phyloP scores from a whole-genome alignment of 2,797 vertebrate species.

The Megalops cyprinoides region DNA sequence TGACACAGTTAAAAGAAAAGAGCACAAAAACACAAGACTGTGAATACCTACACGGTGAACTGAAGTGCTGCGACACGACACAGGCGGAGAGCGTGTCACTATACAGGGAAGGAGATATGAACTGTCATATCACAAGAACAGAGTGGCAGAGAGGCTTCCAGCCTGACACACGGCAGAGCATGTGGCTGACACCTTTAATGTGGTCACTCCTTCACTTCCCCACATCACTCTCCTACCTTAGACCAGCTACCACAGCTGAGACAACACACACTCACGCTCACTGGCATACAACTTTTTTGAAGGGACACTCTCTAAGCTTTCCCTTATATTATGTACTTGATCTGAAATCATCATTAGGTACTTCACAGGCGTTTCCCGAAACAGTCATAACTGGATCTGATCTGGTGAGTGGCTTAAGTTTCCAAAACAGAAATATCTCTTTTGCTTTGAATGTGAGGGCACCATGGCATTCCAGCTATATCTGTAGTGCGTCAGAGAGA shows the following conservation, averaged over 20 bases:
- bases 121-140: slow-evolving; percentile 74
- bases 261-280: slow-evolving; percentile 39
- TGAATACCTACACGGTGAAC: slow-evolving; percentile 50
- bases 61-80: slow-evolving; percentile 64
- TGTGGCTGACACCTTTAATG: slow-evolving; percentile 83
- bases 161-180: slow-evolving; percentile 77
- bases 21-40: background rate
- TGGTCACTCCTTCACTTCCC: slow-evolving; percentile 75
- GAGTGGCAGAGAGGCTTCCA: slow-evolving; percentile 76
- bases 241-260: slow-evolving; percentile 70
- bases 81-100: slow-evolving; percentile 60
- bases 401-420: background rate
- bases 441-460: background rate
- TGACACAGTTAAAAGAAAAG: background rate
- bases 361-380: background rate
- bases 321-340: background rate
- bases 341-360: background rate
- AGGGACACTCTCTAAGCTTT: background rate
- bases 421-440: background rate
- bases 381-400: background rate
- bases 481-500: background rate
- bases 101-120: slow-evolving; percentile 66
- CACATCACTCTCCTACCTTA: slow-evolving; percentile 78
- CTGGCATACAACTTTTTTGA: background rate
- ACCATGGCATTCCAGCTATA: slow-evolving; percentile 9